Base-by-base conservation (phyloP, 1,140 invertebrate genomes). In the Probaryconus sp. region DNA sequence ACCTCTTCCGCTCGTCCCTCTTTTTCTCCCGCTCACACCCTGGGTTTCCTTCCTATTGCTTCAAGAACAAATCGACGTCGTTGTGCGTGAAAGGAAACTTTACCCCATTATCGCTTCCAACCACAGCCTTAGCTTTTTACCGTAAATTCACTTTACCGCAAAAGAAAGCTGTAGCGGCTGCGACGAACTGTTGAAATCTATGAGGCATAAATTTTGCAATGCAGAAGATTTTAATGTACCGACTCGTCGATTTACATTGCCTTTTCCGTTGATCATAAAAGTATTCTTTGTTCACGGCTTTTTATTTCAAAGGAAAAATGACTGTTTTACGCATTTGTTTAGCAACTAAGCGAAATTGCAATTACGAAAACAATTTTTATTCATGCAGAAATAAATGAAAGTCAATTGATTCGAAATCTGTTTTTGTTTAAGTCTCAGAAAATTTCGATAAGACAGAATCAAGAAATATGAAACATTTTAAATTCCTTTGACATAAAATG, bases 81-180 rank as follows among this genome's bases (percentile, higher is more conserved):
- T 76, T 72, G 68, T 71, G 68, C 74, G 74, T 76, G 64, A 76
- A 76, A 76, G 64, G 68, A 72, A 76, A 76, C 74, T 76, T 76
- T 53, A 72, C 68, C 74, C 74, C 68, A 72, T 77, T 77, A 77
- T 72, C 74, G 68, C 68, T 60, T 69, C 45, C 56, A 72, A 72
- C 74, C 68, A 51, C 68, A 64, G 63, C 68, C 64, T 67, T 48
- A 55, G 51, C 68, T 72, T 77, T 77, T 77, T 77, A 72, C 58
- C 68, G 51, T 71, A 77, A 77, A 77, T 72, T 77, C 63, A 72
- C 68, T 77, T 77, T 77, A 58, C 73, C 16, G 33, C 58, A 53
- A 77, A 72, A 72, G 67, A 71, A 72, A 72, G 64, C 64, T 17
- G 43, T 45, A 63, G 67, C 63, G 38, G n/a, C 58, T 43, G 67